Conservation (phyloP, 1,140 invertebrate species). For the Trinorchestia longiramus region DNA sequence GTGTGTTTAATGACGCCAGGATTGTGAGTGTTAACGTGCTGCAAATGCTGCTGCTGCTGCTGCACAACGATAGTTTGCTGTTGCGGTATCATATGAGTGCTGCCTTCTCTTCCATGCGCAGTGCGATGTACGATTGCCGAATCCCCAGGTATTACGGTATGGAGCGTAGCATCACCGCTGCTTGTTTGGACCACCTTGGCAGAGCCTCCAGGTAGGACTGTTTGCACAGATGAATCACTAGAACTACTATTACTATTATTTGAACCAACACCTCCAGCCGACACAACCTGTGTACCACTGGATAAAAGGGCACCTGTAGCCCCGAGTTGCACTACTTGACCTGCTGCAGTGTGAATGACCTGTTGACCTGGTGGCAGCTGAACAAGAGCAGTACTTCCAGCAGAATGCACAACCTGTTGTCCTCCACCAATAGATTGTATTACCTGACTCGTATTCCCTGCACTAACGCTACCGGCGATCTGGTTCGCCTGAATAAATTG, state of each 20-base stretch:
- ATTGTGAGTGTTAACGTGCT: background rate
- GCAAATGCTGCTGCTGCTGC: background rate
- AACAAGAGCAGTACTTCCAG: background rate
- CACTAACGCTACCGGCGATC: background rate
- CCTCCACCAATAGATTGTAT: slow-evolving; percentile 36
- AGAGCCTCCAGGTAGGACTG: background rate
- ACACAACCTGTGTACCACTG: background rate
- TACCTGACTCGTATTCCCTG: background rate
- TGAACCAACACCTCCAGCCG: background rate
- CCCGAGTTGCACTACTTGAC: slow-evolving; percentile 13
- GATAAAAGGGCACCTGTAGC: background rate
- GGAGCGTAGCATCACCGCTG: slow-evolving; percentile 9
- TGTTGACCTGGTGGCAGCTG: slow-evolving; percentile 39
- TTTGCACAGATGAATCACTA: background rate
- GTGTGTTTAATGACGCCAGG: slow-evolving; percentile 22
- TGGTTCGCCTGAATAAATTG: slow-evolving; percentile 26
- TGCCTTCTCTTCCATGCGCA: background rate
- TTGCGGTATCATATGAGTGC: background rate
- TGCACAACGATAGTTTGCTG: background rate
- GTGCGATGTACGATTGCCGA: background rate
- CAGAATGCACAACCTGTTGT: slow-evolving; percentile 23
- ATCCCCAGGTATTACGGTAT: background rate
- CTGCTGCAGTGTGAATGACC: slow-evolving; percentile 12
- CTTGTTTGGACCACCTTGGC: slow-evolving; percentile 2
- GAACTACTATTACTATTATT: background rate